Evolutionary conservation across 1,140 invertebrate species (phyloP).

Genomic region (Pantala flavescens): DNA sequence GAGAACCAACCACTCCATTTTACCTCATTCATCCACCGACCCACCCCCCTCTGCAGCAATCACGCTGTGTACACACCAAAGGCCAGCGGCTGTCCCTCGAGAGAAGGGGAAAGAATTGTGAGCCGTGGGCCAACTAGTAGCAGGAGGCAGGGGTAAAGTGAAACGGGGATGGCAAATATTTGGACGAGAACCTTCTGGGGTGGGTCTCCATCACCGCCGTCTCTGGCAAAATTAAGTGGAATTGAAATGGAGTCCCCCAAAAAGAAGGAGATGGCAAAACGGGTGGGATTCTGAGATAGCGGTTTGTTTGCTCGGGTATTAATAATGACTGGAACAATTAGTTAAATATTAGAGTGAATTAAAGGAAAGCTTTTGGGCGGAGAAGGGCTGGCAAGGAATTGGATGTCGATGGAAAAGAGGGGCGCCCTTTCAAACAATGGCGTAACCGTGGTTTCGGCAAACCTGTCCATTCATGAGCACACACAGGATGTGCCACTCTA

Average conservation of each 20-base stretch:
- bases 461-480: too few species aligned
- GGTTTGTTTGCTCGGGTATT: slow-evolving; percentile 26
- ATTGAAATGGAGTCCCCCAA: slow-evolving; percentile 34
- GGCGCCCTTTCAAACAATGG: too few species aligned
- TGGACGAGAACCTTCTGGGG: slow-evolving; percentile 6
- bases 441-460: not conserved
- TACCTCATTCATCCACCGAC: not conserved
- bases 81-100: not conserved
- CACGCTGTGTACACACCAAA: not conserved
- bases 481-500: too few species aligned
- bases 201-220: not conserved
- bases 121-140: not conserved
- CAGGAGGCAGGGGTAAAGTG: not conserved
- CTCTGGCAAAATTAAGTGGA: slow-evolving; percentile 35
- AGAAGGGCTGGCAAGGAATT: slow-evolving; percentile 1
- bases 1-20: not conserved
- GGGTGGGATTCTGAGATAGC: slow-evolving; percentile 14
- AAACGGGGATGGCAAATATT: slow-evolving; percentile 1
- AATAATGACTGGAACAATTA: slow-evolving; percentile 33
- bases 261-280: slow-evolving; percentile 18
- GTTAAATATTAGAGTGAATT: slow-evolving; percentile 33
- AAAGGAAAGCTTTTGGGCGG: slow-evolving; percentile 23
- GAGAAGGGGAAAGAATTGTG: not conserved
- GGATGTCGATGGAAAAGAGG: not conserved
- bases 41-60: not conserved